Conservation (phyloP, 2,888 invertebrate species). For the Drosophila paracracens region DNA sequence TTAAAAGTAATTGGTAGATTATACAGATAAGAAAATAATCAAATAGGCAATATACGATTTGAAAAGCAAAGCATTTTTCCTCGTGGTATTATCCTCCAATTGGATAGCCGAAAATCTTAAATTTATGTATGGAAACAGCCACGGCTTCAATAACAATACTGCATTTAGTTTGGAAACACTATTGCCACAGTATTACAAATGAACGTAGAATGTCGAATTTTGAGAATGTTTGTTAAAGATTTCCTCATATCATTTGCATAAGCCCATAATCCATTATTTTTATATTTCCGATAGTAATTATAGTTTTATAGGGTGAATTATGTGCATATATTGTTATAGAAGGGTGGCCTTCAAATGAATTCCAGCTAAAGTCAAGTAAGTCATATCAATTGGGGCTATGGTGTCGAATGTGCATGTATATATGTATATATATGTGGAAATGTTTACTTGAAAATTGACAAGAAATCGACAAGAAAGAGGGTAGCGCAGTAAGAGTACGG, state of each 20-base stretch:
- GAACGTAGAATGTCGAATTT: too few relatives aligned
- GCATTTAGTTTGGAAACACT: too few relatives aligned
- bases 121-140: background rate
- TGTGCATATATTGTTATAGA: background rate
- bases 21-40: background rate
- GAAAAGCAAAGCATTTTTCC: background rate
- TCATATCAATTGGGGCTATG: background rate
- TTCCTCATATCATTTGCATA: background rate
- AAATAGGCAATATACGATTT: background rate
- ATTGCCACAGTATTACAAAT: too few relatives aligned
- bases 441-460: constrained; percentile 42
- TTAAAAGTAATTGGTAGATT: background rate
- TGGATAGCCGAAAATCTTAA: background rate
- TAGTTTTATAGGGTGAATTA: background rate
- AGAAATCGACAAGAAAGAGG: constrained; percentile 17
- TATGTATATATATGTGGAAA: background rate
- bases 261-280: background rate
- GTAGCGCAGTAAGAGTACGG: background rate
- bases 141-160: too few relatives aligned
- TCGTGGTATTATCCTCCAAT: background rate
- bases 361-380: constrained; percentile 16
- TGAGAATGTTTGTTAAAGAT: background rate
- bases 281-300: background rate
- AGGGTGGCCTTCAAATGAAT: constrained; percentile 13
- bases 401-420: constrained; percentile 14